Evolutionary conservation across 35 echinoderm and acorn worm genomes (phyloP).

Genomic region (Chiridota heheva): DNA sequence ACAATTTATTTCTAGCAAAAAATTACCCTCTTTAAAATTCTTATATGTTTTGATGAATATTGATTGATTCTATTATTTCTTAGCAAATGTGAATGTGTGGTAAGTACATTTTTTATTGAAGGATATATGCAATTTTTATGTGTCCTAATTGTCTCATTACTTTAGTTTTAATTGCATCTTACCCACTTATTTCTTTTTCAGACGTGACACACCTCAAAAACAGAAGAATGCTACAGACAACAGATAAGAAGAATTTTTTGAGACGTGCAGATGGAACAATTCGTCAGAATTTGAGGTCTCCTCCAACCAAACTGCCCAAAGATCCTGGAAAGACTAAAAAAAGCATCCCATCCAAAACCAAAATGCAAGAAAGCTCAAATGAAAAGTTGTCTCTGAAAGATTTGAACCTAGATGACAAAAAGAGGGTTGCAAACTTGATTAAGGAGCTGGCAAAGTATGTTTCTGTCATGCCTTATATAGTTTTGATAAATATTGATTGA

Average conservation of each 20-base stretch:
- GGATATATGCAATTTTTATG: background rate
- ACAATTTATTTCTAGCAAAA: too few relatives aligned
- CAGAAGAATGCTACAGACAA: background rate
- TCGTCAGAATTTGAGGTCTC: background rate
- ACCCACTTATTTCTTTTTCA: background rate
- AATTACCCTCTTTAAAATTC: too few relatives aligned
- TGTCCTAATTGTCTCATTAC: too few relatives aligned
- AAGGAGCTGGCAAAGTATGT: slow-evolving; percentile 91
- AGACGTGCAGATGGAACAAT: background rate
- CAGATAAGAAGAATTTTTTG: background rate
- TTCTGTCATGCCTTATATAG: too few relatives aligned
- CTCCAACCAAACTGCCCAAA: background rate
- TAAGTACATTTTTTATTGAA: background rate
- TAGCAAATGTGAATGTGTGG: background rate
- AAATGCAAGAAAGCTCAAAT: background rate
- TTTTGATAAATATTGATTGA: background rate
- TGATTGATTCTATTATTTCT: background rate
- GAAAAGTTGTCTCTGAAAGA: slow-evolving; percentile 64
- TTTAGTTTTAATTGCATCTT: too few relatives aligned
- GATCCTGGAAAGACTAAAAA: background rate
- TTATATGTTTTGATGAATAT: background rate
- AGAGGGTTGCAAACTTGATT: slow-evolving; percentile 85
- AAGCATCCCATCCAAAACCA: background rate
- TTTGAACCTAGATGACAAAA: slow-evolving; percentile 81
- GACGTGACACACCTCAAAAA: slow-evolving; percentile 21